Evolutionary conservation across 2,888 invertebrate genomes (phyloP), one percentile per base, ranked within the genome.

Genomic region (Pollenia labialis): DNA sequence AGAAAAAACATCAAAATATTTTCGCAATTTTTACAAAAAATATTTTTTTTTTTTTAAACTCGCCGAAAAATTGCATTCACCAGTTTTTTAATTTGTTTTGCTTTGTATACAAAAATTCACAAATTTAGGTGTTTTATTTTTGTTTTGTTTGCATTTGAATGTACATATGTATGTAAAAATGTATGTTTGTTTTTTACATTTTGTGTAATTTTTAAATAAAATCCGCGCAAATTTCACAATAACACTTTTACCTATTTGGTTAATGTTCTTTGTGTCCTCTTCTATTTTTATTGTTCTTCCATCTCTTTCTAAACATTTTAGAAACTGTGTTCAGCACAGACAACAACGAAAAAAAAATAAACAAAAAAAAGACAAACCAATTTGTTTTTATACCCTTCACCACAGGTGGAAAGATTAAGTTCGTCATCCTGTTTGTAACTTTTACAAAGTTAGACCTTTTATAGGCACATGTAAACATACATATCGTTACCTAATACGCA

Each of bases 181-280:
- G n/a, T n/a, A n/a, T n/a, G n/a, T n/a, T n/a, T n/a, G n/a, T n/a
- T n/a, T n/a, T n/a, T n/a, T n/a, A n/a, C n/a, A 46, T 64, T 64
- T 81, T 75, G 71, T 66, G 42, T 46, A 71, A 62, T 62, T 74
- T 64, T 72, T 32, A 68, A 68, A 62, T 50, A 79, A 85, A 80
- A 71, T 32, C 60, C 79, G 74, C 80, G 81, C 75, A 75, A 85
- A 85, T 85, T 85, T 85, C 85, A 85, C 85, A 85, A 85, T 58
- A 72, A 46, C 75, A 60, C 9, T 69, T 75, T 66, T 58, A n/a
- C n/a, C n/a, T n/a, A 18, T 75, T 75, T 76, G 2, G 46, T n/a
- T 3, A 42, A 23, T 66, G 12, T 66, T 44, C 11, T 60, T 76
- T 83, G 16, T 42, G 11, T 72, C 40, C 44, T 62, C 40, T 42